Percentiles rank a stretch among this genome's conserved stretches.
phyloP scores from a whole-genome alignment of 30 jellyfish, hydroid and myxozoan species.

The Phacellophora camtschatica region DNA sequence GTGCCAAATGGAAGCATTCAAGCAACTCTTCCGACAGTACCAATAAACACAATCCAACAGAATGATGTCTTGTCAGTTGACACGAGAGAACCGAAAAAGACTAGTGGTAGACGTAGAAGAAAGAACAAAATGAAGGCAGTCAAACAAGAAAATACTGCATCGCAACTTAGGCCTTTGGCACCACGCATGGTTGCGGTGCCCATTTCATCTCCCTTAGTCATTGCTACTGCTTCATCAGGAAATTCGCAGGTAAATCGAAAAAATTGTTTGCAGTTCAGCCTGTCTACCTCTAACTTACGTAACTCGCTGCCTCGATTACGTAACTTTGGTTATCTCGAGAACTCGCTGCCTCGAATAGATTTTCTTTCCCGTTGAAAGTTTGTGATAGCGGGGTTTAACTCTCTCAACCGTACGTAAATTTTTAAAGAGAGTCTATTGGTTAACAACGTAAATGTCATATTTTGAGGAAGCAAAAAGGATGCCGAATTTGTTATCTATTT shows the following conservation, averaged over 20 bases:
- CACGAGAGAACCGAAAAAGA: background rate
- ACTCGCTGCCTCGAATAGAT: too few species aligned
- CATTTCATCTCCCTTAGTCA: conserved; percentile 47
- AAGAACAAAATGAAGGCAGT: conserved; percentile 9
- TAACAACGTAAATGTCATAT: too few species aligned
- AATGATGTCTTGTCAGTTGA: background rate
- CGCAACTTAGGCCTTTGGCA: conserved; percentile 73
- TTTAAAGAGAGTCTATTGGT: too few species aligned
- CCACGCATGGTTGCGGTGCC: conserved; percentile 87
- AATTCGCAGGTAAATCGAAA: conserved; percentile 34
- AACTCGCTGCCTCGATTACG: too few species aligned
- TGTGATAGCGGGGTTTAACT: too few species aligned
- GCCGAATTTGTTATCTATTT: too few species aligned
- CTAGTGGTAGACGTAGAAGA: conserved; percentile 34
- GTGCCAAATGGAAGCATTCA: conserved; percentile 26
- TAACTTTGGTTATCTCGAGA: too few species aligned
- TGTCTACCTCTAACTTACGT: too few species aligned
- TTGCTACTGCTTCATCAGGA: conserved; percentile 45
- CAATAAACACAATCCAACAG: background rate
- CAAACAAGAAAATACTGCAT: conserved; percentile 6
- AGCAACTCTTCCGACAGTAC: conserved; percentile 1
- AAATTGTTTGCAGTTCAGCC: background rate
- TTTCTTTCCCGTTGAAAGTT: too few species aligned
- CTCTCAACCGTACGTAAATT: too few species aligned
- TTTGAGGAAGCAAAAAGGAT: too few species aligned